Base-by-base conservation (phyloP, 2,113 vertebrate genomes). In the Hypocryptadius cinnamomeus region DNA sequence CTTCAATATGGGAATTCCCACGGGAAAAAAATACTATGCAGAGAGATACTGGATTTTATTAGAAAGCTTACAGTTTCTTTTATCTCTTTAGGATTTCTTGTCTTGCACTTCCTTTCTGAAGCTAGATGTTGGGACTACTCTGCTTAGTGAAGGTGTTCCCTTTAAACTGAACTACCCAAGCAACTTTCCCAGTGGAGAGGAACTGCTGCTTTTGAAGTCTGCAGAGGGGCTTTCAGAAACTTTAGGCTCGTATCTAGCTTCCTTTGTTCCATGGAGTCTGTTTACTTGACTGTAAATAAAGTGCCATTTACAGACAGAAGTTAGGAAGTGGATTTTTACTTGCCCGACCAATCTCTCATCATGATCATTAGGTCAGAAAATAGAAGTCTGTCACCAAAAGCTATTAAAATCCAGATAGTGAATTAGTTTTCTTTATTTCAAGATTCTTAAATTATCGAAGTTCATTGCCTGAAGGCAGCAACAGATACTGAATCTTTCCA, bases 251-350 rank as follows among this genome's bases (percentile, higher is more conserved):
- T 61, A 31, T 95, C 63, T 96, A 35, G 6, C 71, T 85, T 94
- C 30, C 47, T 95, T 96, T 95, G 76, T 94, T 95, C 35, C 42
- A 42, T 1, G 2, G 9, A 71, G 68, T 66, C 89, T 91, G 79
- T 89, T 95, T 92, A 74, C 68, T 54, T 83, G 71, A 54, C 60
- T 93, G 56, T 93, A 92, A 91, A 93, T 91, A 93, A 85, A 87
- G 44, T 79, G 24, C 68, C 87, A 71, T 83, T 96, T 92, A 77
- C 71, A 85, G 71, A 42, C 39, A 59, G 59, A 89, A 79, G 39
- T 79, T 85, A 85, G 66, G 79, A 93, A 85, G 27, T 47, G 22
- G 31, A 63, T 50, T 94, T 95, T 92, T 92, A 47, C 54, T 93
- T 87, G 70, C 24, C 44, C 0, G 0, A 40, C 85, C 65, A 79